These are phyloP conservation scores for Danionella cerebrum DNA, from an alignment of 2,113 vertebrate genomes.

Conservation along the genomic window DNA sequence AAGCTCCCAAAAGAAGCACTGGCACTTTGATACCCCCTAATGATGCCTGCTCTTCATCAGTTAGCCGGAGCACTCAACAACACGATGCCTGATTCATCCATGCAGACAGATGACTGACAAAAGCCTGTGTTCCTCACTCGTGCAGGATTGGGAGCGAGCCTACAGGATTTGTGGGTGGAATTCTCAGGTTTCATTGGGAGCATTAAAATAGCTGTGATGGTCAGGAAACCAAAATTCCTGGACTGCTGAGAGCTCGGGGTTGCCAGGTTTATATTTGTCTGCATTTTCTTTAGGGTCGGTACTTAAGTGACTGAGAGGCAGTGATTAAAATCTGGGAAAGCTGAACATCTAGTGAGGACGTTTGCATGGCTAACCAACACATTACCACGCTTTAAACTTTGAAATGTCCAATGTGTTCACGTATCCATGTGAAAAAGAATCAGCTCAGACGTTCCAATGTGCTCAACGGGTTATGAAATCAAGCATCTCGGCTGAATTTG, in stretches of 20 bases:
- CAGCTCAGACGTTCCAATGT: too few relatives aligned
- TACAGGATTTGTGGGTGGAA: conserved; percentile 22
- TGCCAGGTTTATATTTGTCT: conserved; percentile 18
- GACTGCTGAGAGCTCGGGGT: conserved; percentile 30
- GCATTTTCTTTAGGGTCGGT: conserved; percentile 7
- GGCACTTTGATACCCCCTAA: conserved; percentile 26
- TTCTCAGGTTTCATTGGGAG: conserved; percentile 10
- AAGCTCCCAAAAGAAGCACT: conserved; percentile 50
- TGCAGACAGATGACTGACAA: conserved; percentile 33
- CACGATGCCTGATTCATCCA: conserved; percentile 25
- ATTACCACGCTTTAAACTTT: too few relatives aligned
- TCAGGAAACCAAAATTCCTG: conserved; percentile 30
- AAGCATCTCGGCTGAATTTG: too few relatives aligned
- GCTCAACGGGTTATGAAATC: too few relatives aligned
- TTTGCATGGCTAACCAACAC: not conserved
- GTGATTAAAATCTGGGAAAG: not conserved
- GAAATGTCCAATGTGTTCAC: too few relatives aligned
- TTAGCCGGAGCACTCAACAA: conserved; percentile 27
- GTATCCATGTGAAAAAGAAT: too few relatives aligned
- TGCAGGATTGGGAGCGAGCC: conserved; percentile 18
- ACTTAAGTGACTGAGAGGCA: not conserved
- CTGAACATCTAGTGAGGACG: not conserved
- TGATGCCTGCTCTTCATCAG: conserved; percentile 33
- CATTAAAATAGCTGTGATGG: conserved; percentile 34
- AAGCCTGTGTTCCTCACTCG: conserved; percentile 22